A percentile compares a stretch with the other conserved stretches of the same genome.
Conservation (phyloP, 2,888 invertebrate genomes). For the Cylloceria caligata region DNA sequence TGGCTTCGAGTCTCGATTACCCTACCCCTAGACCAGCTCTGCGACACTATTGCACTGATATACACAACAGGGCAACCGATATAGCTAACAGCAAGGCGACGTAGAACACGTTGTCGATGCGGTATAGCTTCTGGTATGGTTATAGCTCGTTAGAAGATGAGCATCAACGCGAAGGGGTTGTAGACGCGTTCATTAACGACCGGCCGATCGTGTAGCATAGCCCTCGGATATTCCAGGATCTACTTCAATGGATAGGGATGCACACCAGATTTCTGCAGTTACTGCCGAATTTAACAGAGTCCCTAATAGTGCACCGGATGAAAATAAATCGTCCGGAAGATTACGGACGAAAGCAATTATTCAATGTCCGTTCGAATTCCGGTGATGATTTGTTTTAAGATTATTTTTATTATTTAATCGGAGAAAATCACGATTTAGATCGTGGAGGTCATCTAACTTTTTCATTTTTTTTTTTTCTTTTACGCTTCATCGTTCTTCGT, state of each 20-base stretch:
- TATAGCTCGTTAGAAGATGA: constrained; percentile 60
- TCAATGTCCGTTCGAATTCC: constrained; percentile 24
- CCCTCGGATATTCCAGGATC: constrained; percentile 19
- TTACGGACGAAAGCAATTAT: constrained; percentile 29
- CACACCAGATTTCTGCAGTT: constrained; percentile 23
- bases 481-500: constrained; percentile 15
- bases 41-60: constrained; percentile 24
- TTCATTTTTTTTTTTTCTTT: background rate
- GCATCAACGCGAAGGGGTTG: constrained; percentile 35
- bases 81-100: constrained; percentile 6
- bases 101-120: constrained; percentile 11
- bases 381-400: constrained; percentile 25
- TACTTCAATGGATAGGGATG: constrained; percentile 17
- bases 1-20: constrained; percentile 11
- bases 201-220: constrained; percentile 36
- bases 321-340: constrained; percentile 12
- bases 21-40: background rate
- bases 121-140: constrained; percentile 21
- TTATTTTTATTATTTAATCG: constrained; percentile 26
- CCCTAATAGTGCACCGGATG: constrained; percentile 17
- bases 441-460: background rate
- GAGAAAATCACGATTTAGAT: constrained; percentile 34
- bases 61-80: constrained; percentile 14
- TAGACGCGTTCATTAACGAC: constrained; percentile 57
- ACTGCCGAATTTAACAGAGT: constrained; percentile 34